These are phyloP conservation scores for Scolopax mira DNA, from an alignment of 2,113 vertebrate species.

Conservation along the genomic window DNA sequence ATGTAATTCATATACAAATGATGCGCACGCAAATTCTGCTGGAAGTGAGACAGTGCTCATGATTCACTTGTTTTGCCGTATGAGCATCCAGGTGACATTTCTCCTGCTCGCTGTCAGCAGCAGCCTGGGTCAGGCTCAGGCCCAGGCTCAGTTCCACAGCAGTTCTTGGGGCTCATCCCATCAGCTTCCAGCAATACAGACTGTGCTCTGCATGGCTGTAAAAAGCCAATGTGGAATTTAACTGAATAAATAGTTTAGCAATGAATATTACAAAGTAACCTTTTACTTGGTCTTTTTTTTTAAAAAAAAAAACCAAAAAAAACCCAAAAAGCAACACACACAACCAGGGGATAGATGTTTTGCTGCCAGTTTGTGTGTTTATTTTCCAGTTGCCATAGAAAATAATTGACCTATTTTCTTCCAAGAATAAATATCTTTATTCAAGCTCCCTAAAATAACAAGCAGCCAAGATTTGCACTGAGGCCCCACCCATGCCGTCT, in stretches of 20 bases:
- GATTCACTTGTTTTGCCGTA: not conserved
- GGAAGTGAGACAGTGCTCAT: not conserved
- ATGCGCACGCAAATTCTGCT: not conserved
- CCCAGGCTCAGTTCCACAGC: not conserved
- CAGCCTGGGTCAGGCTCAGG: not conserved
- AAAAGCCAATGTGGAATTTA: conserved; percentile 54
- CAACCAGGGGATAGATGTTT: conserved; percentile 20
- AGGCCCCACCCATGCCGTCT: conserved; percentile 59
- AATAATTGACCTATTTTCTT: conserved; percentile 78
- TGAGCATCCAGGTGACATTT: not conserved
- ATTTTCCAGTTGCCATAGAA: conserved; percentile 80
- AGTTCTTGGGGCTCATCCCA: not conserved
- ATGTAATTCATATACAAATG: not conserved
- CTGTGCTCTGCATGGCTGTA: not conserved
- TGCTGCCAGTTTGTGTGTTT: conserved; percentile 69
- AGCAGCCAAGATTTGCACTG: conserved; percentile 57
- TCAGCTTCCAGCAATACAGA: not conserved
- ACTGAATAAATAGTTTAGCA: conserved; percentile 63
- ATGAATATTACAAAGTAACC: conserved; percentile 61
- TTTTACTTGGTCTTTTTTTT: conserved; percentile 29
- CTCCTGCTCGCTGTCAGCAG: not conserved
- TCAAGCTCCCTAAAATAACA: conserved; percentile 62
- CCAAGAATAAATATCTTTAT: conserved; percentile 76
- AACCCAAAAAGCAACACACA: not conserved
- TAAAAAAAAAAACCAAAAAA: not conserved